Percentiles rank a stretch among this genome's conserved stretches.
These are phyloP conservation scores for Thunnus albacares DNA, from an alignment of 2,797 vertebrate genomes.

Conservation along the genomic window DNA sequence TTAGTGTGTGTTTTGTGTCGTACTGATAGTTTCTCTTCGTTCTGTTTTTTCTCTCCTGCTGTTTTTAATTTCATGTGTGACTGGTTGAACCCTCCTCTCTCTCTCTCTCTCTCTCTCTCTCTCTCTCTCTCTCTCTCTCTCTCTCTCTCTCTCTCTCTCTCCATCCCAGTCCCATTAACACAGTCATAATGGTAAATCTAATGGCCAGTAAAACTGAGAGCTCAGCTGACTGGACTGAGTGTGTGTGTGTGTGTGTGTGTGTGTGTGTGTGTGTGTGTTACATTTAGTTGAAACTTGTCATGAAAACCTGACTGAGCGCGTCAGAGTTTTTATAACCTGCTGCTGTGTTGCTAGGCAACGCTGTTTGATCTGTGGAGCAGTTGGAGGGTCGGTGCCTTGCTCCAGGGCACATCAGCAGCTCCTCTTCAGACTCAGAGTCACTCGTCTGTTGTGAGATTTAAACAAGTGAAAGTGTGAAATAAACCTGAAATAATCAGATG, in stretches of 20 bases:
- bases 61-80: conserved; percentile 84
- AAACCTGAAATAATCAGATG: no score
- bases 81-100: conserved; percentile 76
- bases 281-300: not conserved
- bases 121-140: no score
- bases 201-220: conserved; percentile 71
- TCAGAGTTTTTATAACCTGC: not conserved
- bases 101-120: no score
- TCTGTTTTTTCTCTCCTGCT: conserved; percentile 49
- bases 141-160: no score
- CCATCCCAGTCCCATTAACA: conserved; percentile 36
- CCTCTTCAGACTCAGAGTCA: not conserved
- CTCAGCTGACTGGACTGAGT: conserved; percentile 10
- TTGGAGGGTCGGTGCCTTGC: conserved; percentile 24
- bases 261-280: no score
- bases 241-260: conserved; percentile 16
- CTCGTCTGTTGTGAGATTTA: no score
- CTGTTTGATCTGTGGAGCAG: not conserved
- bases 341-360: conserved; percentile 19
- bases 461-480: no score
- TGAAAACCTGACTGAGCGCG: not conserved
- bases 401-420: not conserved
- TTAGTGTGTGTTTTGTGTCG: no score
- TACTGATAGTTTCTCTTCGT: no score
- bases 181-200: conserved; percentile 75